Evolutionary conservation across 2,113 vertebrate species (phyloP), one percentile per base, ranked within the genome.

Genomic region (Morphnarchus princeps): DNA sequence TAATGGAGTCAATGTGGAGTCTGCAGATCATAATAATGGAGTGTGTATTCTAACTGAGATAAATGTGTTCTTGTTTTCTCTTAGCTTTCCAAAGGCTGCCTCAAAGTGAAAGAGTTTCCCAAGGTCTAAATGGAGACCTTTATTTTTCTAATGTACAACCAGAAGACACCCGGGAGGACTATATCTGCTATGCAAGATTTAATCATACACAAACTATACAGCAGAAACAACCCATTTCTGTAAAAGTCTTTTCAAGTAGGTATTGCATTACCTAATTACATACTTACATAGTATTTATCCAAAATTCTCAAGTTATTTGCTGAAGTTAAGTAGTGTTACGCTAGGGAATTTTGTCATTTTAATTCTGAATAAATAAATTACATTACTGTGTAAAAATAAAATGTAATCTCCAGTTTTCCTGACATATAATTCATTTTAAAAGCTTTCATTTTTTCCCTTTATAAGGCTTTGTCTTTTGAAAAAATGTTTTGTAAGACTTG

Each of bases 161-260:
- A 91, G 98, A 99, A 92, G 99, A 99, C 81, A 98, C 98, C 29
- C 98, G 99, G 24, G 99, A 98, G 34, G 99, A 99, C 98, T 99
- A 99, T 96, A 99, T 99, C 98, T 99, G 99, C 97, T 99, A 99
- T 49, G 99, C 99, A 80, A 99, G 99, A 95, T 99, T 99, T 98
- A 99, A 99, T 50, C 99, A 99, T 95, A 99, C 99, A 0, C 99
- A 99, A 97, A 99, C 99, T 92, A 99, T 99, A 97, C 99, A 99
- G 91, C 99, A 99, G 98, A 99, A 99, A 88, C 99, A 99, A 87
- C 99, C 99, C 52, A 99, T 99, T 97, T 99, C 98, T 87, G 98
- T 99, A 90, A 99, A 98, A 92, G 99, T 99, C 95, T 88, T 99
- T 96, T 98, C 98, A 98, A 98, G 99, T 99, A 98, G 98, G 99